Evolutionary conservation across 2,797 vertebrate species (phyloP).

Genomic region (Etheostoma nigrum): DNA sequence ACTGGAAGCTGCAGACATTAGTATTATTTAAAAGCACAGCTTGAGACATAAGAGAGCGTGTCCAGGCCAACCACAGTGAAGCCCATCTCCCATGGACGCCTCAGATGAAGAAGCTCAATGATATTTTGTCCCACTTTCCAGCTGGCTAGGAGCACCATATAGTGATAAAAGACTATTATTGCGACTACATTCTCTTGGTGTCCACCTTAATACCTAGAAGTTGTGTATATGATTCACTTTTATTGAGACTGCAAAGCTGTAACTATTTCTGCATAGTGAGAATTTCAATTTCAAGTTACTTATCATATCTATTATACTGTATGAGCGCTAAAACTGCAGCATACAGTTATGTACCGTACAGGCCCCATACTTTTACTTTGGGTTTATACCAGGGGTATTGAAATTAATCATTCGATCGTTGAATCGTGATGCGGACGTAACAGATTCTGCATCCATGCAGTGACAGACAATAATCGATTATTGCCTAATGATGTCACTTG

Average conservation of each 20-base stretch:
- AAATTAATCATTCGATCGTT: too few species aligned
- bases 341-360: neutral
- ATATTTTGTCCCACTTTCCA: slow-evolving; percentile 55
- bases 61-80: slow-evolving; percentile 49
- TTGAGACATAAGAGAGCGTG: slow-evolving; percentile 46
- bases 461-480: too few species aligned
- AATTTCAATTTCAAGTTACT: neutral
- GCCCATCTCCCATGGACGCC: slow-evolving; percentile 40
- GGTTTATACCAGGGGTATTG: too few species aligned
- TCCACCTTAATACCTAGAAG: neutral
- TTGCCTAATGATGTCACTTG: too few species aligned
- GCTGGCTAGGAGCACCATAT: slow-evolving; percentile 24
- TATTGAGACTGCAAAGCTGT: neutral
- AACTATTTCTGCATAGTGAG: neutral
- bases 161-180: slow-evolving; percentile 37
- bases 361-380: too few species aligned
- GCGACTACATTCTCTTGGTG: neutral
- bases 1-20: slow-evolving; percentile 67
- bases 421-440: too few species aligned
- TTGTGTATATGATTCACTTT: slow-evolving; percentile 7
- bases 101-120: slow-evolving; percentile 39
- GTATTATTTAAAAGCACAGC: slow-evolving; percentile 73
- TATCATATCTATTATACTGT: neutral
- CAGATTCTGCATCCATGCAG: too few species aligned
- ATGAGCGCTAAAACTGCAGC: neutral